Base-by-base conservation (phyloP, 2,797 vertebrate genomes). In the Oreortyx pictus region DNA sequence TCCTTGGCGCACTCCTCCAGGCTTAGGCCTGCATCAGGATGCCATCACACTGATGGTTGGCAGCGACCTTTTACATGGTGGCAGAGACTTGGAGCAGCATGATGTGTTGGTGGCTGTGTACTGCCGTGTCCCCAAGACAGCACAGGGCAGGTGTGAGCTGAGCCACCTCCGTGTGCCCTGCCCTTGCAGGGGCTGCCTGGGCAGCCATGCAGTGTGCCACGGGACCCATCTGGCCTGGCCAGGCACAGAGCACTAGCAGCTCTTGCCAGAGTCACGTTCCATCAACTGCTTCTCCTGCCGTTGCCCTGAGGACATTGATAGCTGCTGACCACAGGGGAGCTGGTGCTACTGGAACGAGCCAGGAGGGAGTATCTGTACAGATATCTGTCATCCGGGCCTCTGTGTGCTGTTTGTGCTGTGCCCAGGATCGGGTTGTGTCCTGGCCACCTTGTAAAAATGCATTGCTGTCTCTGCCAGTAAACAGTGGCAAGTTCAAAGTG, bases 401-500 rank as follows among this genome's bases (percentile, higher is more conserved):
- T 88, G 72, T 60, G 33, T 57, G 49, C 64, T 67, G 52, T 19
- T 57, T 46, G 24, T 39, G 74, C 57, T 52, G 76, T 82, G 76
- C 33, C 43, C 37, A 5, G 78, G 67, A 27, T 66, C 75, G 39
- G 43, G 33, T 5, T 2, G 1, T 44, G 68, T 74, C 73, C 76
- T 33, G 85, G 57, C 66, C 75, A 74, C 60, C 73, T 44, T 12
- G 66, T 18, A 17, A 54, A 91, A 62, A 49, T 50, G 66, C 11
- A 5, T 16, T 33, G 57, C 75, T 86, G 70, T 66, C 24, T 83
- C 66, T 82, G 59, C 83, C 62, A 1, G 5, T 67, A 54, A 49
- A n/a, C 1, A 31, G 12, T 22, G n/a, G 37, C 72, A 49, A 92
- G 88, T 70, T 82, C 65, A 77, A 91, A 92, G 87, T 43, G 33